Base-by-base conservation (phyloP, 2,888 invertebrate genomes). In the Meteorus cinctellus region DNA sequence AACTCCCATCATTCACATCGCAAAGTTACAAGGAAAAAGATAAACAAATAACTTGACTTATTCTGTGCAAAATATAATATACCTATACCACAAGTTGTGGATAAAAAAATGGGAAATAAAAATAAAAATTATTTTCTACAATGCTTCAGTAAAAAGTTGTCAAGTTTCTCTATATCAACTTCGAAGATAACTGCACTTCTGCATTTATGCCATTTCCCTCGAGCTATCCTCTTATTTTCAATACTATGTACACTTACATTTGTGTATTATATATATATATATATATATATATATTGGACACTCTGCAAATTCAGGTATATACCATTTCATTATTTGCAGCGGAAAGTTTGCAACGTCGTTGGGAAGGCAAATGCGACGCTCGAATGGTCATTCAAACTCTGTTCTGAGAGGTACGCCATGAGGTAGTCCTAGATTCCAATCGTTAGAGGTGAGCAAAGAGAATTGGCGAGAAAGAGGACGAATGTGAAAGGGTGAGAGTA, bases 301-400 rank as follows among this genome's bases (percentile, higher is more conserved):
- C 60, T 62, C 19, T 31, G 60, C 31, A 24, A 29, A 62, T 65
- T 70, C 62, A 41, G 45, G 63, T 45, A 62, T 63, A 70, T 70
- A 51, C 29, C 36, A 67, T 66, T n/a, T 62, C 51, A 65, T 75
- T 75, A 75, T 75, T 75, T 70, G 70, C 55, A 63, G 70, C 45
- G 59, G 70, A 71, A 75, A 71, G 65, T 65, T 70, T 75, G 24
- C 59, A 36, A 66, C 34, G 55, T 66, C 74, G 36, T 63, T 69
- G 45, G 55, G 16, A n/a, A 62, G 65, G 71, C 66, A 75, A 75
- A 71, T 75, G 66, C 66, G 59, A 51, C 45, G 62, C 55, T 75
- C 66, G 59, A 55, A 65, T 65, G 55, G 66, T 70, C 41, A 66
- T 66, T 71, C 66, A 31, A 75, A 66, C 66, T 75, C 65, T 45